Evolutionary conservation across 2,888 invertebrate species (phyloP), one percentile per base, ranked within the genome.

Genomic region (Salticus scenicus): DNA sequence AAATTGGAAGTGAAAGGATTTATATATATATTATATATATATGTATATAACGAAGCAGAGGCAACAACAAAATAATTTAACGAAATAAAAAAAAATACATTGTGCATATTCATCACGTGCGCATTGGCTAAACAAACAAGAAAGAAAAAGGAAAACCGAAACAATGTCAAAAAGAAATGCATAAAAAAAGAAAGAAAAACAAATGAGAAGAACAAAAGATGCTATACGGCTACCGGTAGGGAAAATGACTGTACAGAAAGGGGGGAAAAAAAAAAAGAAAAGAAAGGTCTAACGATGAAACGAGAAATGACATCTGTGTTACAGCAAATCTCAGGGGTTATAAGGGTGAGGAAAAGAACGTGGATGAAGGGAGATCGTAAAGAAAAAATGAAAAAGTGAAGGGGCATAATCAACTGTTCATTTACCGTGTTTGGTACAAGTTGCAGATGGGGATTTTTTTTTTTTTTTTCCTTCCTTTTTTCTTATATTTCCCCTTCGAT

Each of bases 361-460:
- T 47, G 1, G 2, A 2, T 2, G 57, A 20, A 47, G 47, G 17
- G 57, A 57, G 14, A 57, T 4, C 42, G 17, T 17, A 57, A 5
- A 24, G 24, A 24, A 57, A 24, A 17, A 57, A 57, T 4, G 12
- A 57, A 57, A 42, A 24, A 71, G 24, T 10, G 42, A 27, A n/a
- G 47, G 33, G 30, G 69, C 51, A 81, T 81, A 81, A 81, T 81
- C 81, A 81, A 75, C 81, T 74, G 57, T 81, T 81, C 81, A 81
- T 81, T 81, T 81, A 70, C 81, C 63, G 69, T 81, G 30, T 33
- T 79, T 31, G 42, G 72, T 31, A 79, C 79, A 79, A 64, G 64
- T 57, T 64, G 78, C 70, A 63, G 67, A 76, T 66, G 67, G 66
- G 31, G 37, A 47, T 12, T 27, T 24, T n/a, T 63, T 37, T 27